A percentile compares a stretch with the other conserved stretches of the same genome.
Conservation (phyloP, 1,140 invertebrate species). For the Babylonia areolata region DNA sequence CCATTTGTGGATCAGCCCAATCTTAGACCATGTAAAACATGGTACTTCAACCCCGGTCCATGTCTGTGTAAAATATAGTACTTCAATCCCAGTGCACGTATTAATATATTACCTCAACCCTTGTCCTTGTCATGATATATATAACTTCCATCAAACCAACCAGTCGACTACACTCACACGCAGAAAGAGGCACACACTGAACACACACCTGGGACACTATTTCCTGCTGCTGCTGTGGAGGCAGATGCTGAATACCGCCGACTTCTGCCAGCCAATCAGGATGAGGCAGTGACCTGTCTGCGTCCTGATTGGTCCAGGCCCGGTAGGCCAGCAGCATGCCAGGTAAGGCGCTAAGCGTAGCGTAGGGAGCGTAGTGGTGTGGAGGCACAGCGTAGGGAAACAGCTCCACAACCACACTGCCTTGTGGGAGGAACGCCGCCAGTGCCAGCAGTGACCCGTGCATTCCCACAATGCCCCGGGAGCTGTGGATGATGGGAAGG, state of each 20-base stretch:
- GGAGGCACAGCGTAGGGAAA: constrained; percentile 79
- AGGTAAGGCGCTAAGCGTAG: constrained; percentile 72
- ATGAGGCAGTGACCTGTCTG: constrained; percentile 72
- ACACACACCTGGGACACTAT: constrained; percentile 59
- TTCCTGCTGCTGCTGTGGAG: constrained; percentile 63
- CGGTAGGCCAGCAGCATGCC: constrained; percentile 73
- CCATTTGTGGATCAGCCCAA: too few species aligned
- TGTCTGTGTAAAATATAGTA: too few species aligned
- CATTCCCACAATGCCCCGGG: constrained; percentile 91
- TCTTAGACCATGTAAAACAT: too few species aligned
- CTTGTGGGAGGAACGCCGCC: constrained; percentile 94
- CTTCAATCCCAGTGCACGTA: too few species aligned
- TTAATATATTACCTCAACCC: too few species aligned
- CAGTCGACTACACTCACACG: neutral
- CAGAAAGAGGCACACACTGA: neutral
- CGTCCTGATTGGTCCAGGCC: constrained; percentile 75
- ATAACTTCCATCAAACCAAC: too few species aligned
- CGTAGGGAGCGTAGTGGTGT: constrained; percentile 77
- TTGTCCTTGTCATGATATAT: too few species aligned
- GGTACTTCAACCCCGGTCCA: too few species aligned
- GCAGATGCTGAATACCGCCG: constrained; percentile 76
- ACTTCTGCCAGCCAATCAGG: constrained; percentile 68
- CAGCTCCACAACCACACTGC: constrained; percentile 96
- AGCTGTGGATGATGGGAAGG: constrained; percentile 65
- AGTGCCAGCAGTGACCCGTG: constrained; percentile 97